These are phyloP conservation scores for Chaetura pelagica DNA, from an alignment of 2,113 vertebrate species.

Conservation along the genomic window DNA sequence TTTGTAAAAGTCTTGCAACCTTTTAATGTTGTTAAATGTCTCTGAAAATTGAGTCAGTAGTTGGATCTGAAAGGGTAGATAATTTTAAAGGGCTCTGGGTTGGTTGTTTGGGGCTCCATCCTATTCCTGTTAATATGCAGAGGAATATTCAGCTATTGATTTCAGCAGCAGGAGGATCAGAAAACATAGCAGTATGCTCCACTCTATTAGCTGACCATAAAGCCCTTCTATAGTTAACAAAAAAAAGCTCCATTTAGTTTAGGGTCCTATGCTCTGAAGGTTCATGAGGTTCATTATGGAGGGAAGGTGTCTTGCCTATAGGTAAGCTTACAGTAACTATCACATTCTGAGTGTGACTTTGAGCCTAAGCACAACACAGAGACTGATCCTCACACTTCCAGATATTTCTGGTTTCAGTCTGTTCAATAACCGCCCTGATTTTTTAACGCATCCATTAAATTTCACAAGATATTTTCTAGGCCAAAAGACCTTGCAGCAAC, in stretches of 20 bases:
- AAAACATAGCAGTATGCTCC: neutral
- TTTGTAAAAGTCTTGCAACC: neutral
- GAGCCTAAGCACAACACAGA: neutral
- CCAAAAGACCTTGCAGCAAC: constrained; percentile 9
- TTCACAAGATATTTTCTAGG: constrained; percentile 1
- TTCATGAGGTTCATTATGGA: neutral
- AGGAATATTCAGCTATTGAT: constrained; percentile 7
- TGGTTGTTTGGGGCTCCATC: neutral
- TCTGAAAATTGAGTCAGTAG: neutral
- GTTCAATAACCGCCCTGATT: constrained; percentile 13
- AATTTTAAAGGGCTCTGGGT: neutral
- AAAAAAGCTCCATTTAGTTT: neutral
- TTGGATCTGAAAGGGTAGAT: neutral
- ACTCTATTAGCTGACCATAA: neutral
- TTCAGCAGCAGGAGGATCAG: neutral
- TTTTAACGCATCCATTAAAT: neutral
- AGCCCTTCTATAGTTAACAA: neutral
- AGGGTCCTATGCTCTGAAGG: neutral
- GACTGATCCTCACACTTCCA: neutral
- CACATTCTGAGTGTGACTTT: neutral
- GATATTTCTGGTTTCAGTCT: constrained; percentile 27
- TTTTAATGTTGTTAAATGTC: neutral
- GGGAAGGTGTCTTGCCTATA: neutral
- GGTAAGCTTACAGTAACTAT: neutral
- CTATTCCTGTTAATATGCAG: neutral